A percentile compares a stretch with the other conserved stretches of the same genome.
Evolutionary conservation across 2,113 vertebrate genomes (phyloP).

Genomic region (Capreolus pygargus): DNA sequence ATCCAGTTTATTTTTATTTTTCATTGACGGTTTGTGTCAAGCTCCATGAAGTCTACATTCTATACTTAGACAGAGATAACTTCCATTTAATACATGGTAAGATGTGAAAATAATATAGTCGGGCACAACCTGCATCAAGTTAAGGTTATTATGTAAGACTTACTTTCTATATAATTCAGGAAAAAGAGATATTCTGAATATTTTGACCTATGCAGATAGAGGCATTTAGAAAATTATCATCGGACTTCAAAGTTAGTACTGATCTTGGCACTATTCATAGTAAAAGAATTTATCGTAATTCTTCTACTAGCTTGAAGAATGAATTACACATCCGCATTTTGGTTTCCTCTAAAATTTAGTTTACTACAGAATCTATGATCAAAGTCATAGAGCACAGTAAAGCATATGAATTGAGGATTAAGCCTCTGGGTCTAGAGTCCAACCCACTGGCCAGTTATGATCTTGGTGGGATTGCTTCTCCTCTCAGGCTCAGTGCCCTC

Average conservation of each 20-base stretch:
- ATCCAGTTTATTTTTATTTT: slow-evolving; percentile 23
- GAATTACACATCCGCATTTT: not conserved
- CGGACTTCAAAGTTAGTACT: not conserved
- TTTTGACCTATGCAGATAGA: not conserved
- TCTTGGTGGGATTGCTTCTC: not conserved
- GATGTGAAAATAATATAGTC: not conserved
- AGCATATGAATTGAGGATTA: not conserved
- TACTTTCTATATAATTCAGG: not conserved
- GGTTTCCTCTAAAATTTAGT: not conserved
- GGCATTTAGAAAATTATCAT: not conserved
- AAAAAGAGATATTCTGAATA: not conserved
- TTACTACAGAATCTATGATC: not conserved
- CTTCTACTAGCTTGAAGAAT: not conserved
- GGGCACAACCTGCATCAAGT: not conserved
- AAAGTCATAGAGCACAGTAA: not conserved
- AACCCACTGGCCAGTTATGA: not conserved
- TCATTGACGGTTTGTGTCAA: not conserved
- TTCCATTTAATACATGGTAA: not conserved
- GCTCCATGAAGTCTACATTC: not conserved
- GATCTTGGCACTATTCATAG: not conserved
- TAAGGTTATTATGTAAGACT: not conserved
- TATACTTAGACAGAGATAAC: not conserved
- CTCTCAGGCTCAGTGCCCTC: not conserved
- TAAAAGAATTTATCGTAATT: not conserved
- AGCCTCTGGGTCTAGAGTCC: not conserved